These are phyloP conservation scores for Tichodroma muraria DNA, from an alignment of 2,113 vertebrate species.

Conservation along the genomic window DNA sequence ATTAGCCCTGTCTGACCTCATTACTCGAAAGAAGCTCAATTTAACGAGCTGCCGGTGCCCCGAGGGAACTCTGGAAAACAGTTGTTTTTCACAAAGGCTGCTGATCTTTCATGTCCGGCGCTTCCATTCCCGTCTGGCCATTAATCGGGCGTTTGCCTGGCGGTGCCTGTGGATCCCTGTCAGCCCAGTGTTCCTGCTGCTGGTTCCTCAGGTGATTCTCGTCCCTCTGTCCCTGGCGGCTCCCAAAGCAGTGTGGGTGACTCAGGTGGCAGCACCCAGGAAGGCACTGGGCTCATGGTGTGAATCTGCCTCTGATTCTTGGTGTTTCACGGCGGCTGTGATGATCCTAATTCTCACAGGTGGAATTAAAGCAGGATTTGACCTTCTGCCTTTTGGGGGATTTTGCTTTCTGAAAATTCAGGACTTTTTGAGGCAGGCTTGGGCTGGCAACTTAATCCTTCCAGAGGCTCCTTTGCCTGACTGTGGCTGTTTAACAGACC, in stretches of 20 bases:
- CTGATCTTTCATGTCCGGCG: constrained; percentile 15
- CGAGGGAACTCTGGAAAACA: constrained; percentile 25
- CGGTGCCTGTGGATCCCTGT: background rate
- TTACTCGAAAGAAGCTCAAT: constrained; percentile 39
- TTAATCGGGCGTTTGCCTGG: constrained; percentile 1
- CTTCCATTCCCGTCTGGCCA: background rate
- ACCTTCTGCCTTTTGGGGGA: background rate
- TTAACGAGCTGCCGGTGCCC: constrained; percentile 38
- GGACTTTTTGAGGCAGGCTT: background rate
- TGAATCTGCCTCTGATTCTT: background rate
- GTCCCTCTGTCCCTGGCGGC: background rate
- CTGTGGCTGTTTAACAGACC: background rate
- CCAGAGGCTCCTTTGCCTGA: background rate
- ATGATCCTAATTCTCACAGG: background rate
- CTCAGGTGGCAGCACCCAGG: rapidly evolving
- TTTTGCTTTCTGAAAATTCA: background rate
- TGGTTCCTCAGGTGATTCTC: background rate
- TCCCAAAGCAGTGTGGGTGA: rapidly evolving
- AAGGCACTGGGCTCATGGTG: background rate
- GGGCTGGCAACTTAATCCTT: background rate
- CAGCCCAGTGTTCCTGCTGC: background rate
- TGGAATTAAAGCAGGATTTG: background rate
- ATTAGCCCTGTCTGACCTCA: constrained; percentile 65
- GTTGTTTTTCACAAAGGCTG: constrained; percentile 46
- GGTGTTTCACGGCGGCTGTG: rapidly evolving